Evolutionary conservation across 2,888 invertebrate genomes (phyloP).

Genomic region (Acleris emargana): DNA sequence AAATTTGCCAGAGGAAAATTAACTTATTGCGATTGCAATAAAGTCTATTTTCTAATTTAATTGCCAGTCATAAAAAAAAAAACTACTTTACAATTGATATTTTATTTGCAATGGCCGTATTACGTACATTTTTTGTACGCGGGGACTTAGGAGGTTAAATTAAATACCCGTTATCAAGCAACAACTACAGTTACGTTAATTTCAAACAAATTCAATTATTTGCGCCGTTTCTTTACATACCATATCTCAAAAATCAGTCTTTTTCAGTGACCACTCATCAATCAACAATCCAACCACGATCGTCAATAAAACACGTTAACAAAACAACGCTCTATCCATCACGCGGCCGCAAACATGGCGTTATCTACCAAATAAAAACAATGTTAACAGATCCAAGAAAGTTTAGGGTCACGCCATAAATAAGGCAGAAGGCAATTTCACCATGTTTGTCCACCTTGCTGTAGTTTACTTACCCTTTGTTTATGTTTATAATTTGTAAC

Average conservation of each 20-base stretch:
- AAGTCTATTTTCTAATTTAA: too few species aligned
- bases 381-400: conserved; percentile 45
- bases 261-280: not conserved
- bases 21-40: too few species aligned
- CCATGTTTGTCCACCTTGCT: conserved; percentile 64
- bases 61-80: too few species aligned
- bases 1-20: too few species aligned
- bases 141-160: too few species aligned
- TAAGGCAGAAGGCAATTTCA: conserved; percentile 59
- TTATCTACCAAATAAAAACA: conserved; percentile 42
- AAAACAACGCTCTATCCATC: conserved; percentile 22
- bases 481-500: conserved; percentile 67
- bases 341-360: conserved; percentile 25
- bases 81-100: too few species aligned
- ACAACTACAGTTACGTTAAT: too few species aligned
- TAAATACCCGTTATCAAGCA: too few species aligned
- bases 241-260: not conserved
- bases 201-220: too few species aligned
- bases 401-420: conserved; percentile 63
- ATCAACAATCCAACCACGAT: conserved; percentile 1
- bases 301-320: conserved; percentile 7
- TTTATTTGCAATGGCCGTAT: too few species aligned
- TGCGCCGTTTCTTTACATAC: not conserved
- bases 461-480: conserved; percentile 66
- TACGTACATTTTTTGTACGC: too few species aligned